Conservation (phyloP, 2,888 invertebrate genomes). For the Macrophya alboannulata region DNA sequence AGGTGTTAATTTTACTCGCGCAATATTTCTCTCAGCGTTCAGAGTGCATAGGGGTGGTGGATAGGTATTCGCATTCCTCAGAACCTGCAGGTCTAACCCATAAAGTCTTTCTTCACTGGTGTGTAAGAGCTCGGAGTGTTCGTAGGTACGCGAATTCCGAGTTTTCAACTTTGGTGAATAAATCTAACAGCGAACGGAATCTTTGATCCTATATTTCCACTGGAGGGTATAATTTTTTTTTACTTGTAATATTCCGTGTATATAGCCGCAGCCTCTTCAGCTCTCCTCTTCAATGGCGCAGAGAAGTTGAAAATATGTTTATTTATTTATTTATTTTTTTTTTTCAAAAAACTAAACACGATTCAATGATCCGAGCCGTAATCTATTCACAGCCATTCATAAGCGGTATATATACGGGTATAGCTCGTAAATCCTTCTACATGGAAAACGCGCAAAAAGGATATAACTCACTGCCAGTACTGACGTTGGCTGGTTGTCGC, state of each 20-base stretch:
- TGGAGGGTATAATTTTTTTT: neutral
- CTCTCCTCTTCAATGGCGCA: too few species aligned
- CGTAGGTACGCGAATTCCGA: neutral
- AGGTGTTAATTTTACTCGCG: slow-evolving; percentile 19
- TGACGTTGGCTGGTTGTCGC: slow-evolving; percentile 40
- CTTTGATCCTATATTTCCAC: slow-evolving; percentile 1
- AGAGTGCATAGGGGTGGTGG: neutral
- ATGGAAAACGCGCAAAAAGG: slow-evolving; percentile 34
- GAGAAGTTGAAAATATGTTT: too few species aligned
- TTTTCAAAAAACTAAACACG: neutral
- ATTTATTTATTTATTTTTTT: too few species aligned
- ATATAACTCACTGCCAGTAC: slow-evolving; percentile 46
- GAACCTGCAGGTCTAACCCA: neutral
- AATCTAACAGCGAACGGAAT: neutral
- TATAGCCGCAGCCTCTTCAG: too few species aligned
- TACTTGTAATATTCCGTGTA: neutral
- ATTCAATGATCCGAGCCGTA: slow-evolving; percentile 41
- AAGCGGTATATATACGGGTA: slow-evolving; percentile 24
- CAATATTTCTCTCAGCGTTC: neutral
- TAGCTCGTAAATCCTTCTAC: slow-evolving; percentile 39
- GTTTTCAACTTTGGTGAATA: neutral
- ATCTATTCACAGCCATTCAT: slow-evolving; percentile 42
- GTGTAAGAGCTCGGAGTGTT: neutral
- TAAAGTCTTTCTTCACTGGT: slow-evolving; percentile 13
- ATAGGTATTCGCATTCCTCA: slow-evolving; percentile 7